Conservation (phyloP, 2,888 invertebrate species). For the Notodonta dromedarius region DNA sequence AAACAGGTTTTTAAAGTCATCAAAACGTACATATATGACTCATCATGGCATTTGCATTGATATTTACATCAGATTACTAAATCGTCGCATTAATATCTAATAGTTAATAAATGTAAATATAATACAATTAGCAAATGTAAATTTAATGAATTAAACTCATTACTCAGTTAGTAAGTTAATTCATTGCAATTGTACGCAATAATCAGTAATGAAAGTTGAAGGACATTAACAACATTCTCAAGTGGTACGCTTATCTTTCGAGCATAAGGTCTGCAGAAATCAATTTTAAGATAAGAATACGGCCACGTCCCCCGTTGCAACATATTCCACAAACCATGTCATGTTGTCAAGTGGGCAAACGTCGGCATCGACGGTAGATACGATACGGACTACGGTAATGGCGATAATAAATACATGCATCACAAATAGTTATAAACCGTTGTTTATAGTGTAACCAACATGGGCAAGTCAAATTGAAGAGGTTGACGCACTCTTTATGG, state of each 20-base stretch:
- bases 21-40: too few species aligned
- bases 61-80: too few species aligned
- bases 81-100: too few species aligned
- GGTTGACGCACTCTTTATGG: conserved; percentile 35
- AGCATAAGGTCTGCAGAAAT: conserved; percentile 25
- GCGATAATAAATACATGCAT: conserved; percentile 53
- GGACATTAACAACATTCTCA: not conserved
- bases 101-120: too few species aligned
- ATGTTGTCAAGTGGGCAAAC: conserved; percentile 40
- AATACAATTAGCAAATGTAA: not conserved
- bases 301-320: conserved; percentile 36
- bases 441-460: conserved; percentile 31
- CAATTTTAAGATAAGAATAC: conserved; percentile 37
- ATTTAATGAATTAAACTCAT: not conserved
- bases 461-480: conserved; percentile 30
- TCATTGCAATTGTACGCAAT: not conserved
- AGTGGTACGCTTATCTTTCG: conserved; percentile 10
- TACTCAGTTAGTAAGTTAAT: not conserved
- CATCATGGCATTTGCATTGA: too few species aligned
- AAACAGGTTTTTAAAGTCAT: too few species aligned
- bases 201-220: conserved; percentile 10
- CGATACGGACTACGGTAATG: conserved; percentile 30
- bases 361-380: conserved; percentile 38
- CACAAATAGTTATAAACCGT: conserved; percentile 46
- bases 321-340: conserved; percentile 35